Conservation (phyloP, 2,797 vertebrate genomes). For the Microctenopoma stevenorrisi region DNA sequence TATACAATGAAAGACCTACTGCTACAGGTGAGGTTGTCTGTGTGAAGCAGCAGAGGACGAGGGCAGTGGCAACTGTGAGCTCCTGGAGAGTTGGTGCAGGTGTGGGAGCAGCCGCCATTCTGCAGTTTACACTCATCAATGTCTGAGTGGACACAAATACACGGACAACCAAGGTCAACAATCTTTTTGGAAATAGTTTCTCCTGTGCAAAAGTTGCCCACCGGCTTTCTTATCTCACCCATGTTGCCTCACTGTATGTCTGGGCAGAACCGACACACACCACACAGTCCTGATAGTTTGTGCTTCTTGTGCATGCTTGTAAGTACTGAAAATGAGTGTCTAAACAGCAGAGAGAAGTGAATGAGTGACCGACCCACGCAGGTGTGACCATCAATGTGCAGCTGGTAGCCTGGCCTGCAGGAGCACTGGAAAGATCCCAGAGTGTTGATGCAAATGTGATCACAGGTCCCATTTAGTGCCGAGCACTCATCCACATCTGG, state of each 20-base stretch:
- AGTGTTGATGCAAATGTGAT: conserved; percentile 84
- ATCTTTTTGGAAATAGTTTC: not conserved
- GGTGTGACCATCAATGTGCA: conserved; percentile 84
- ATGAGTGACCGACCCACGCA: conserved; percentile 83
- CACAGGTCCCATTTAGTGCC: conserved; percentile 70
- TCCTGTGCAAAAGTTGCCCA: conserved; percentile 6
- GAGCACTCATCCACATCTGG: conserved; percentile 85
- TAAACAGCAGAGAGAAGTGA: conserved; percentile 24
- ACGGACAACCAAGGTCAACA: conserved; percentile 25
- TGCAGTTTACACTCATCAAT: conserved; percentile 85
- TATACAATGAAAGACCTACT: conserved; percentile 69
- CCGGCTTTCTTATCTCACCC: conserved; percentile 16
- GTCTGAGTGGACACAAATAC: conserved; percentile 66
- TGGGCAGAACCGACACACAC: conserved; percentile 6
- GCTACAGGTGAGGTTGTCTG: conserved; percentile 76
- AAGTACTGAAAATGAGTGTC: conserved; percentile 26
- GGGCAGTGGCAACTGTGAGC: conserved; percentile 80
- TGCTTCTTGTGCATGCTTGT: not conserved
- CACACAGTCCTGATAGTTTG: conserved; percentile 7
- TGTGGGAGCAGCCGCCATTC: conserved; percentile 83
- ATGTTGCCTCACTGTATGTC: conserved; percentile 3
- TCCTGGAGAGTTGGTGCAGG: conserved; percentile 81
- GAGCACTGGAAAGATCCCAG: conserved; percentile 83
- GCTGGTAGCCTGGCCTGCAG: conserved; percentile 83
- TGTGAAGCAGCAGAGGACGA: conserved; percentile 76